phyloP scores from a whole-genome alignment of 2,113 vertebrate species.

The Cheilinus undulatus region DNA sequence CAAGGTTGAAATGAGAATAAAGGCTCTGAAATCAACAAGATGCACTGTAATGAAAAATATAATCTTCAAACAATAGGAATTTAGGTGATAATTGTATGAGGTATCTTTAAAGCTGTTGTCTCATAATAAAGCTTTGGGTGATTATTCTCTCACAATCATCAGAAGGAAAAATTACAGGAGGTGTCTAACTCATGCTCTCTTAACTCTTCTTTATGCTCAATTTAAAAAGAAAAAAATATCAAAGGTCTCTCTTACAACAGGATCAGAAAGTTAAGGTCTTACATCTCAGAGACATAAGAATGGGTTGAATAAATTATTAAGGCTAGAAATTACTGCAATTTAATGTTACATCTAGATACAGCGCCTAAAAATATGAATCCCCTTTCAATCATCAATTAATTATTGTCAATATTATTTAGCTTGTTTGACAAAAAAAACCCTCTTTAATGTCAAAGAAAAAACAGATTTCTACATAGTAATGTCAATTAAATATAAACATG shows the following conservation, averaged over 20 bases:
- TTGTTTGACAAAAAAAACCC: no score
- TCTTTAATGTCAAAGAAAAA: no score
- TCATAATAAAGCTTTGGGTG: slow-evolving; percentile 32
- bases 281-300: neutral
- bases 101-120: slow-evolving; percentile 26
- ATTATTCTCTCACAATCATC: slow-evolving; percentile 46
- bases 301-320: neutral
- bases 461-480: no score
- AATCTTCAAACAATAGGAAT: slow-evolving; percentile 28
- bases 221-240: neutral
- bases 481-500: no score
- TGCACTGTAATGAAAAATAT: neutral
- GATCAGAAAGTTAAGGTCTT: neutral
- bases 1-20: neutral
- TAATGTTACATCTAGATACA: no score
- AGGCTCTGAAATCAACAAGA: slow-evolving; percentile 3
- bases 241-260: neutral
- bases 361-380: no score
- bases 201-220: slow-evolving; percentile 1
- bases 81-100: slow-evolving; percentile 38
- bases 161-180: slow-evolving; percentile 47
- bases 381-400: no score
- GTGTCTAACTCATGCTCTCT: neutral
- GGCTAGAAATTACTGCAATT: no score
- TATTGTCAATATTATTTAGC: no score